A percentile compares a stretch with the other conserved stretches of the same genome.
Evolutionary conservation across 1,140 invertebrate species (phyloP).

Genomic region (Mercenaria mercenaria): DNA sequence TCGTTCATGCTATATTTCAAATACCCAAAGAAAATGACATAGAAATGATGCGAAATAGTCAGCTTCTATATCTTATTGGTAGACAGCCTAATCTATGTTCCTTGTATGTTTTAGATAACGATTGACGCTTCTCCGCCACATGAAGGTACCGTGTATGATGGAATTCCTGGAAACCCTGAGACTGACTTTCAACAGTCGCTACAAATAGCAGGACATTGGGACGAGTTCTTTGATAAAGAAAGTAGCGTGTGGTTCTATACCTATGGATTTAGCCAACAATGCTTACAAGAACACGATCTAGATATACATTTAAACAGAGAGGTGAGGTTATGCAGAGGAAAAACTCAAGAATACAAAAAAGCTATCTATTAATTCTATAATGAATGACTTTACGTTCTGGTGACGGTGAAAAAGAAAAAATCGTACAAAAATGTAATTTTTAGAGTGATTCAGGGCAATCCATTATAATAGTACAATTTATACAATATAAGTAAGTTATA

Average conservation of each 20-base stretch:
- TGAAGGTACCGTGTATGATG: slow-evolving; percentile 67
- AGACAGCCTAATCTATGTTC: no score
- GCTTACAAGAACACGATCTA: slow-evolving; percentile 28
- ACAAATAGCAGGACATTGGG: slow-evolving; percentile 62
- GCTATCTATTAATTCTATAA: not conserved
- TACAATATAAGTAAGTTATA: no score
- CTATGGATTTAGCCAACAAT: slow-evolving; percentile 55
- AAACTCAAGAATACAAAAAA: not conserved
- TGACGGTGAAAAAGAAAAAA: not conserved
- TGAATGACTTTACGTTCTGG: not conserved
- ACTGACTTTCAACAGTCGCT: slow-evolving; percentile 61
- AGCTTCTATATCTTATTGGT: no score
- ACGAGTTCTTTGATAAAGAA: slow-evolving; percentile 73
- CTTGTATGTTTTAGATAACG: slow-evolving; percentile 68
- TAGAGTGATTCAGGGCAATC: no score
- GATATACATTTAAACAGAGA: no score
- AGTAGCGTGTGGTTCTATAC: slow-evolving; percentile 69
- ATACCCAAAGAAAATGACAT: no score
- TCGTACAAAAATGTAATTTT: no score
- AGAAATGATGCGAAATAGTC: no score
- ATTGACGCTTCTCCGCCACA: slow-evolving; percentile 67
- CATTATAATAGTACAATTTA: no score
- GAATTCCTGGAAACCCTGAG: slow-evolving; percentile 55
- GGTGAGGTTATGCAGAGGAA: not conserved
- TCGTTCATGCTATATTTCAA: no score